A percentile compares a stretch with the other conserved stretches of the same genome.
phyloP scores from a whole-genome alignment of 2,797 vertebrate species.

The Lepidocolaptes lacrymiger region DNA sequence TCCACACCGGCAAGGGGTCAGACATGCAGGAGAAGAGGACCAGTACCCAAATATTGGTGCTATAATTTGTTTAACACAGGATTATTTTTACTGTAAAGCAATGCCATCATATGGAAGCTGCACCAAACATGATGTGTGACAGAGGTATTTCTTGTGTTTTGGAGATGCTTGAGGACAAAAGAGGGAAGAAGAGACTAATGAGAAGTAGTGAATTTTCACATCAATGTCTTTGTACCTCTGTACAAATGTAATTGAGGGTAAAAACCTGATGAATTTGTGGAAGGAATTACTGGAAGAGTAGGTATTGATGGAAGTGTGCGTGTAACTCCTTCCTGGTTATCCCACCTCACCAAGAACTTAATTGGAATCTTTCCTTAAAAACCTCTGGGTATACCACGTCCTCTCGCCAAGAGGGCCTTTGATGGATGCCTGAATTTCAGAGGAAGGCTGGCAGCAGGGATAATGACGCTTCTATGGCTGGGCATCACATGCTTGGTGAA shows the following conservation, averaged over 20 bases:
- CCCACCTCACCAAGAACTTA: background rate
- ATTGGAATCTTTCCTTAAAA: background rate
- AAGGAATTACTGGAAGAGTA: background rate
- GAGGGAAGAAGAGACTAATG: background rate
- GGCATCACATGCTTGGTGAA: background rate
- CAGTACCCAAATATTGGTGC: background rate
- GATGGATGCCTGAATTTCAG: background rate
- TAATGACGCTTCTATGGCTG: background rate
- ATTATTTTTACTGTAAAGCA: background rate
- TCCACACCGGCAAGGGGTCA: background rate
- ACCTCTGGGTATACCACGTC: accelerated
- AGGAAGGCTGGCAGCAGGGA: background rate
- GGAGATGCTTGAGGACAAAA: background rate
- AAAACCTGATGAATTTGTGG: background rate
- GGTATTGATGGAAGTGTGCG: background rate
- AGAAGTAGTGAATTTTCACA: background rate
- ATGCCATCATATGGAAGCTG: background rate
- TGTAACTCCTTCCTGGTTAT: background rate
- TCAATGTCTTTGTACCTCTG: background rate
- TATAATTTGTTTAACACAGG: background rate
- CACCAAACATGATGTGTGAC: background rate
- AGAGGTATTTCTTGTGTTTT: background rate
- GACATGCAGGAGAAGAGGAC: background rate
- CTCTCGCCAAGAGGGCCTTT: background rate
- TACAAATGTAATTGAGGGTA: background rate